Evolutionary conservation across 2,113 vertebrate species (phyloP).

Genomic region (Chiloscyllium plagiosum): DNA sequence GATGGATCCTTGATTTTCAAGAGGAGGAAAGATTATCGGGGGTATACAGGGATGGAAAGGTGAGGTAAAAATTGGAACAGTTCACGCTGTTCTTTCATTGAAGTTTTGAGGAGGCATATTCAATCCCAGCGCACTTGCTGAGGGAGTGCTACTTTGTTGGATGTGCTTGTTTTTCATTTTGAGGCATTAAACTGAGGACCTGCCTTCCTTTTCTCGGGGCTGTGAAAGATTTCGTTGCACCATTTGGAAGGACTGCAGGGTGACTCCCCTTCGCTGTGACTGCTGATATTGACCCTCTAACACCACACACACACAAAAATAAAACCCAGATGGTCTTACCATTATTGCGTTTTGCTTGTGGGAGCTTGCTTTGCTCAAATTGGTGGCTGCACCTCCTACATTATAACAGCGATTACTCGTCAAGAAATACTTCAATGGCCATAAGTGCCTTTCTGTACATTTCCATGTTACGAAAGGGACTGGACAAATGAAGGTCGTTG

Average conservation of each 20-base stretch:
- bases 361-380: background rate
- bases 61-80: no score
- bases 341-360: background rate
- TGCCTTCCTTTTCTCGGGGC: background rate
- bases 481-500: background rate
- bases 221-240: background rate
- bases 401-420: background rate
- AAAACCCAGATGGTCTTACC: background rate
- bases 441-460: background rate
- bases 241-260: background rate
- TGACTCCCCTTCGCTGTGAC: no score
- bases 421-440: background rate
- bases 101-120: background rate
- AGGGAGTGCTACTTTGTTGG: background rate
- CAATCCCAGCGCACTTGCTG: background rate
- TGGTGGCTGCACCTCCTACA: no score
- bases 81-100: no score
- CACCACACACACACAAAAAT: background rate
- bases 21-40: no score
- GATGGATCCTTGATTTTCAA: no score
- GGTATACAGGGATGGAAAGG: no score
- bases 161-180: background rate
- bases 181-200: background rate
- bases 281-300: background rate
- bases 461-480: background rate